Evolutionary conservation across 2,888 invertebrate species (phyloP).

Genomic region (Amiota mariae): DNA sequence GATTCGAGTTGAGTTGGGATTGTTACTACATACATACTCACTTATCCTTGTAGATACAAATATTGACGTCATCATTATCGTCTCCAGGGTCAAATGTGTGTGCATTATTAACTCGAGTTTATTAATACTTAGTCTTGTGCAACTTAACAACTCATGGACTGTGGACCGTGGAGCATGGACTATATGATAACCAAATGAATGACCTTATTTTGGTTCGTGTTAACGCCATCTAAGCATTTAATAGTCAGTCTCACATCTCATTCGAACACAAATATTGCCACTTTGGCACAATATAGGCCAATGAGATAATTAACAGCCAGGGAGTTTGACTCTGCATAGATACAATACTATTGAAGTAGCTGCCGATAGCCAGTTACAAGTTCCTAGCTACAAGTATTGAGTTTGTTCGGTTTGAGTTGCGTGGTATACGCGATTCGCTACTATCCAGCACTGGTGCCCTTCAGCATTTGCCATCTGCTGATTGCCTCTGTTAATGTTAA

Average conservation of each 20-base stretch:
- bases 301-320: conserved; percentile 56
- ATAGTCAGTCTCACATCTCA: conserved; percentile 40
- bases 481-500: conserved; percentile 66
- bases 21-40: too few relatives aligned
- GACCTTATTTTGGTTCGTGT: conserved; percentile 27
- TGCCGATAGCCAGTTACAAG: too few relatives aligned
- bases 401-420: too few relatives aligned
- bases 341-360: too few relatives aligned
- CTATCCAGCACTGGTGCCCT: conserved; percentile 2
- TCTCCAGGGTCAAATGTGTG: conserved; percentile 2
- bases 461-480: conserved; percentile 42
- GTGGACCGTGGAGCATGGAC: not conserved
- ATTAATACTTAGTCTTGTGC: conserved; percentile 7
- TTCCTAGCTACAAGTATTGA: too few relatives aligned
- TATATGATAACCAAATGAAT: not conserved
- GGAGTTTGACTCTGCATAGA: too few relatives aligned
- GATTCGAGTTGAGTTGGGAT: not conserved
- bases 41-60: too few relatives aligned
- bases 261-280: conserved; percentile 60
- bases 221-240: conserved; percentile 43
- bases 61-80: not conserved
- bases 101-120: conserved; percentile 12
- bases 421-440: too few relatives aligned
- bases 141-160: not conserved
- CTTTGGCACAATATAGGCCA: conserved; percentile 49